Evolutionary conservation across 1,140 invertebrate species (phyloP), one percentile per base, ranked within the genome.

Genomic region (Neodiprion pinetum): DNA sequence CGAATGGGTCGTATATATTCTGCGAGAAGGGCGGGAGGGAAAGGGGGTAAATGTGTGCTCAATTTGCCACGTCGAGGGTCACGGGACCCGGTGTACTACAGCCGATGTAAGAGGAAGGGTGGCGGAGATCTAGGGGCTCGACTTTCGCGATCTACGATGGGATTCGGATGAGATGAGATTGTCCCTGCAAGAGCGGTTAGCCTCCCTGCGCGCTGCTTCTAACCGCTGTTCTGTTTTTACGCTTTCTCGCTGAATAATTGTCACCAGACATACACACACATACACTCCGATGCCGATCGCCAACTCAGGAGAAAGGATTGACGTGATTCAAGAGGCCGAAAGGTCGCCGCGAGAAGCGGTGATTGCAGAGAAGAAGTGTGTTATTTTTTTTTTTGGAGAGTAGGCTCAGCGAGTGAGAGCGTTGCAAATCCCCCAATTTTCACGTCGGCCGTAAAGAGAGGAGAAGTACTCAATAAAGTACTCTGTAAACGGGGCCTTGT

Each of bases 131-230:
- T 87, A 88, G 81, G 82, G 84, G 84, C 86, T 85, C 82, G 81
- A 85, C 81, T 86, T 78, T 80, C 83, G 86, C 84, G 85, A 88
- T 87, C 82, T 88, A 88, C 86, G 86, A 86, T 80, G 85, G 86
- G 84, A 87, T 87, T 83, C 50, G 50, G 50, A 17, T 68, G 85
- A 87, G 86, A 88, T 88, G 87, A 88, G 86, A 88, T 88, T 88
- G 86, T 87, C 85, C 86, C 83, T 81, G 80, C 83, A 86, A 80
- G 50, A 53, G 79, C 79, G 78, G 75, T 76, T 82, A 79, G 80
- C 77, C 79, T 77, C 76, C 72, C 74, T 75, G 61, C 50, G 48
- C 69, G 48, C 66, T 66, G 67, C 77, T 50, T 72, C 70, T 71
- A 61, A 69, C 72, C 74, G 71, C 68, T 72, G 71, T 71, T 48